Conservation (phyloP, 2,797 vertebrate genomes). For the Coracias cyanogaster region DNA sequence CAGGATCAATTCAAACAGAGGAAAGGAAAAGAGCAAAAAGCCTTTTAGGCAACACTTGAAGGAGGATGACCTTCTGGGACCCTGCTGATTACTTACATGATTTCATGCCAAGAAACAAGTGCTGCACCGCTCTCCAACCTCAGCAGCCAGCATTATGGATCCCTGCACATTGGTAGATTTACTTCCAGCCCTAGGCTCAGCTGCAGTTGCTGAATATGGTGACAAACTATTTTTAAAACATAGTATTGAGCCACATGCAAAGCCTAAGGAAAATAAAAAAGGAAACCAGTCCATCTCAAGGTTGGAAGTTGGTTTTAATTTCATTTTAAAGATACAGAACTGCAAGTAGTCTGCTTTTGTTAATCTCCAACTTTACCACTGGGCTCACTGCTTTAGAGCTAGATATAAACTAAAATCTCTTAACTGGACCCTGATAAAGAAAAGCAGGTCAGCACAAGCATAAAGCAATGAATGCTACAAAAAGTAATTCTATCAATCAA, state of each 20-base stretch:
- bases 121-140: neutral
- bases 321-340: neutral
- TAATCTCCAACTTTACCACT: neutral
- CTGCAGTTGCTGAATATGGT: neutral
- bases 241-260: neutral
- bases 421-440: neutral
- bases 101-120: slow-evolving; percentile 58
- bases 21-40: slow-evolving; percentile 40
- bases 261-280: neutral
- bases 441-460: neutral
- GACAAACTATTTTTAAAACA: neutral
- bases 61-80: slow-evolving; percentile 49
- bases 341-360: neutral
- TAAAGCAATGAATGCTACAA: neutral
- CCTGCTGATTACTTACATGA: slow-evolving; percentile 43
- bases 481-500: neutral
- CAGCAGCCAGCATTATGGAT: slow-evolving; percentile 1
- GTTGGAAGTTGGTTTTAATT: neutral
- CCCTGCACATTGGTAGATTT: neutral
- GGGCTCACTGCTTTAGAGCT: neutral
- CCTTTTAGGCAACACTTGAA: slow-evolving; percentile 45
- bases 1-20: slow-evolving; percentile 45
- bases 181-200: neutral
- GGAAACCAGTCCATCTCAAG: neutral
- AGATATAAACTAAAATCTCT: neutral